phyloP scores from a whole-genome alignment of 1,140 invertebrate species.

The Procambarus clarkii region DNA sequence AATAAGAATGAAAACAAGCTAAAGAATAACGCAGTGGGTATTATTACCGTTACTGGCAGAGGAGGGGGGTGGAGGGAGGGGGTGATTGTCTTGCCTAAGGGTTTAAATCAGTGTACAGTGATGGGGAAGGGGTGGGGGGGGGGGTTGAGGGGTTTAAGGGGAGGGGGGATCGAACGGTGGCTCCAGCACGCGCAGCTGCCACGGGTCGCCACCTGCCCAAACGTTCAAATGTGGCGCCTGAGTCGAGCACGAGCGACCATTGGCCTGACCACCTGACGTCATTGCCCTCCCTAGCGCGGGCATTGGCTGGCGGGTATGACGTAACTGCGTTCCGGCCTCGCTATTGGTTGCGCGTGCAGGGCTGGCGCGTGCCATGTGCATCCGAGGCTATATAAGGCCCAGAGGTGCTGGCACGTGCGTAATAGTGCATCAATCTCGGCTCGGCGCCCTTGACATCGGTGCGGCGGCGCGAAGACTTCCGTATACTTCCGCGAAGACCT shows the following conservation, averaged over 20 bases:
- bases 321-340: neutral
- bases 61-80: neutral
- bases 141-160: neutral
- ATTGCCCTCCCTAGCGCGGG: neutral
- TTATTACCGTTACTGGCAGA: too few species aligned
- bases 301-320: conserved; percentile 33
- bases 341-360: conserved; percentile 63
- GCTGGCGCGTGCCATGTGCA: conserved; percentile 64
- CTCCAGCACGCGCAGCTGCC: conserved; percentile 59
- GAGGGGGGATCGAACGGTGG: too few species aligned
- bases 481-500: neutral
- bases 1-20: too few species aligned
- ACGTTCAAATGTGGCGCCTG: conserved; percentile 66
- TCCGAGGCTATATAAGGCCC: conserved; percentile 63
- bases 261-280: conserved; percentile 54
- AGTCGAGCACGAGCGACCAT: conserved; percentile 58
- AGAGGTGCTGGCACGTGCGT: conserved; percentile 54
- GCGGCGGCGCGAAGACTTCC: neutral
- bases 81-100: conserved; percentile 33
- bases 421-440: conserved; percentile 69
- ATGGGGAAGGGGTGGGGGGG: neutral
- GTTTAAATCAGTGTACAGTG: conserved; percentile 50
- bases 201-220: conserved; percentile 62
- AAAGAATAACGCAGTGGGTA: too few species aligned
- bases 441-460: conserved; percentile 25